These are phyloP conservation scores for Stegodyphus mimosarum DNA, from an alignment of 1,140 invertebrate species.

Conservation along the genomic window DNA sequence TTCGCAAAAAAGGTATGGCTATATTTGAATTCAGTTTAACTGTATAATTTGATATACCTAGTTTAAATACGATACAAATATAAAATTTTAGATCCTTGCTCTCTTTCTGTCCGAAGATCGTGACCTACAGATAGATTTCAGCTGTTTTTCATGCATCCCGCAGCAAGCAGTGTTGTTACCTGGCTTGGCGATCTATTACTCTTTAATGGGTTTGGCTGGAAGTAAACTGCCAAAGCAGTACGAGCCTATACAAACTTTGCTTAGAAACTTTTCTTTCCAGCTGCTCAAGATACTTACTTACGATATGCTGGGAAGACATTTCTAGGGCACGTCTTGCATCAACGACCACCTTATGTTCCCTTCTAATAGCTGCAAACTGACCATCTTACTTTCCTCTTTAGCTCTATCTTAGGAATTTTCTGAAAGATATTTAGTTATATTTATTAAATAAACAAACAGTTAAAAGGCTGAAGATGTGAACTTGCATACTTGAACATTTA, in stretches of 20 bases:
- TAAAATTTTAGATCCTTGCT: no score
- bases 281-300: conserved; percentile 14
- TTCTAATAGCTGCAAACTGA: neutral
- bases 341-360: conserved; percentile 14
- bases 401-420: neutral
- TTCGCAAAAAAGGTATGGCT: no score
- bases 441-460: neutral
- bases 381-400: neutral
- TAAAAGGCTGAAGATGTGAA: neutral
- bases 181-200: conserved; percentile 18
- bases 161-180: neutral
- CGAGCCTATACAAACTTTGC: conserved; percentile 2
- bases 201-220: conserved; percentile 17
- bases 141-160: neutral
- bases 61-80: no score
- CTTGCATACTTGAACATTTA: neutral
- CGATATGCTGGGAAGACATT: neutral
- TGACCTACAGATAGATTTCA: neutral
- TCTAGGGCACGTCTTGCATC: conserved; percentile 21
- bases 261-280: neutral
- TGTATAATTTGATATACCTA: no score
- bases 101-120: no score
- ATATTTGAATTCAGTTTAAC: no score
- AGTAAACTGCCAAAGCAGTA: conserved; percentile 27
- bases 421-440: neutral